Evolutionary conservation across 2,888 invertebrate species (phyloP), one percentile per base, ranked within the genome.

Genomic region (Apamea anceps): DNA sequence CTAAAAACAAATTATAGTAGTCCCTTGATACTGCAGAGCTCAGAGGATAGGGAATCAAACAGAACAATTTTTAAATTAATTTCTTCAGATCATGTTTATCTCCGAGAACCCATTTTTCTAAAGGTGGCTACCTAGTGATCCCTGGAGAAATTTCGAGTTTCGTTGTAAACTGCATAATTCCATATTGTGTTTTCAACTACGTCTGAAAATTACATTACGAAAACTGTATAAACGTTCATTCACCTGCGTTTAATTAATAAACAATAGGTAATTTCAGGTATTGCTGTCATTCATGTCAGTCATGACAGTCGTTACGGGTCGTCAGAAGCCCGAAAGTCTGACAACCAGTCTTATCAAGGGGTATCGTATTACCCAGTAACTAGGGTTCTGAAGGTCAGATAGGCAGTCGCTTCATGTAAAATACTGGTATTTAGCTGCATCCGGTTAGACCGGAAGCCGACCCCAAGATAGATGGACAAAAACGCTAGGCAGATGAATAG

Each of bases 111-210:
- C 82, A 89, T 89, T 88, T 89, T 88, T 88, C 82, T 84, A 82
- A 76, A 85, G 81, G 81, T 81, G 70, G 77, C 77, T 79, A 54
- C 54, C 21, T 54, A 80, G 70, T 70, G 65, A 76, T 89, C 88
- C 88, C 88, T 18, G 48, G 89, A 89, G 89, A 89, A 89, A 88
- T 88, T 89, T 84, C 68, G 78, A 84, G 84, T 89, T 89, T 85
- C 78, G 70, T 81, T 81, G 68, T 81, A 88, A 89, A 87, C 87
- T 84, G 89, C 89, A 88, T 89, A 88, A 87, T 82, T 82, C 63
- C 74, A 79, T 79, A 74, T 75, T 75, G 48, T 88, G 72, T 74
- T 82, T 74, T 51, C 51, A 85, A 79, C 82, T 81, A 62, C 54
- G 60, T 79, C 79, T 72, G 67, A 79, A 81, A 87, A 85, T 87